Percentiles rank a stretch among this genome's conserved stretches.
These are phyloP conservation scores for Cydia amplana DNA, from an alignment of 1,140 invertebrate species.

Conservation along the genomic window DNA sequence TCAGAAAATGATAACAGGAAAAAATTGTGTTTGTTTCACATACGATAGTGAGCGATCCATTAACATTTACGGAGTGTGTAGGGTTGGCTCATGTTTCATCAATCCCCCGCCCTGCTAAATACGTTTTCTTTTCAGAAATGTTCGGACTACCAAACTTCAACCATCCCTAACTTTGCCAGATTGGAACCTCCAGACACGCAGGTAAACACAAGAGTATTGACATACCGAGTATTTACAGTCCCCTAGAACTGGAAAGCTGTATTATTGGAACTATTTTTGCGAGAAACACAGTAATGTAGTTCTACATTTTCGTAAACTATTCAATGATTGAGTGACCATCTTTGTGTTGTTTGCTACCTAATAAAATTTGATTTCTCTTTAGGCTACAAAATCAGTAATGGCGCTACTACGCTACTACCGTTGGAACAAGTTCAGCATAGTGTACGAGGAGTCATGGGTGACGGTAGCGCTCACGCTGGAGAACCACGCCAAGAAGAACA, in stretches of 20 bases:
- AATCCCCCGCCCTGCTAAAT: too few relatives aligned
- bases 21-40: too few relatives aligned
- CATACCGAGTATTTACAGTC: not conserved
- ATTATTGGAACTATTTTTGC: not conserved
- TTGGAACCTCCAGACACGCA: constrained; percentile 96
- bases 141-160: constrained; percentile 92
- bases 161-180: constrained; percentile 94
- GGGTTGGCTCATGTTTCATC: too few relatives aligned
- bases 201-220: constrained; percentile 70
- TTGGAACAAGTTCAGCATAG: constrained; percentile 96
- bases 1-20: too few relatives aligned
- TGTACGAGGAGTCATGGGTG: constrained; percentile 90
- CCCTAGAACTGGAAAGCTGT: not conserved
- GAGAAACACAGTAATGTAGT: too few relatives aligned
- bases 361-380: constrained; percentile 48
- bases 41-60: too few relatives aligned
- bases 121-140: constrained; percentile 89
- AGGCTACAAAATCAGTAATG: constrained; percentile 96
- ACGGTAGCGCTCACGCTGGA: constrained; percentile 88
- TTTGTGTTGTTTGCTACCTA: not conserved
- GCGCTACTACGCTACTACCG: constrained; percentile 93
- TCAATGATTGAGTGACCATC: too few relatives aligned
- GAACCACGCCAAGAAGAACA: constrained; percentile 85
- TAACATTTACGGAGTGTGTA: too few relatives aligned
- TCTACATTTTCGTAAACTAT: too few relatives aligned